These are phyloP conservation scores for Hirundo rustica DNA, from an alignment of 2,797 vertebrate species.

Conservation along the genomic window DNA sequence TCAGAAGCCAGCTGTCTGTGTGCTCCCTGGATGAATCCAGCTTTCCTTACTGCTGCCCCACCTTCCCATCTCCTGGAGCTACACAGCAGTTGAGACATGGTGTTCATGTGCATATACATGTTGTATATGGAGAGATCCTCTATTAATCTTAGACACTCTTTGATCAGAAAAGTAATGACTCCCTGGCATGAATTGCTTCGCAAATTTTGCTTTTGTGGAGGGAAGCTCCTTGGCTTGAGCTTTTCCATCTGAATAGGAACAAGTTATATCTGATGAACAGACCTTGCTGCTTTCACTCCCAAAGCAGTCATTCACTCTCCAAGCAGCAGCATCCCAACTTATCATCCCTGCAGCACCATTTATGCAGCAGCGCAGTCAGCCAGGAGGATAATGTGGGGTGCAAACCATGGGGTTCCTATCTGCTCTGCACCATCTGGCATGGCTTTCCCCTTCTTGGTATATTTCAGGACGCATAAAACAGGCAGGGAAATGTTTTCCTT, in stretches of 20 bases:
- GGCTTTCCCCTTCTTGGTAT: not conserved
- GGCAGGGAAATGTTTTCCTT: not conserved
- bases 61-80: slow-evolving; percentile 48
- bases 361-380: not conserved
- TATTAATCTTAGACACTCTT: slow-evolving; percentile 6
- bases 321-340: not conserved
- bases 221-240: slow-evolving; percentile 16
- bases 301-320: slow-evolving; percentile 1
- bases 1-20: not conserved
- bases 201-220: slow-evolving; percentile 35
- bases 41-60: not conserved
- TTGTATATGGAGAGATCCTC: not conserved
- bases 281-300: slow-evolving; percentile 2
- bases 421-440: not conserved
- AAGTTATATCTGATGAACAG: slow-evolving; percentile 15
- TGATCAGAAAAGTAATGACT: slow-evolving; percentile 45
- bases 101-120: not conserved
- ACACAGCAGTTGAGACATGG: not conserved
- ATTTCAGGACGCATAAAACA: not conserved
- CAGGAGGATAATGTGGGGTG: not conserved
- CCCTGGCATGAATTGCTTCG: slow-evolving; percentile 33
- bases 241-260: slow-evolving; percentile 21
- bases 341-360: not conserved
- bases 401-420: not conserved
- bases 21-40: not conserved